phyloP scores from a whole-genome alignment of 2,888 invertebrate genomes.

The Drosophila meridionalis region DNA sequence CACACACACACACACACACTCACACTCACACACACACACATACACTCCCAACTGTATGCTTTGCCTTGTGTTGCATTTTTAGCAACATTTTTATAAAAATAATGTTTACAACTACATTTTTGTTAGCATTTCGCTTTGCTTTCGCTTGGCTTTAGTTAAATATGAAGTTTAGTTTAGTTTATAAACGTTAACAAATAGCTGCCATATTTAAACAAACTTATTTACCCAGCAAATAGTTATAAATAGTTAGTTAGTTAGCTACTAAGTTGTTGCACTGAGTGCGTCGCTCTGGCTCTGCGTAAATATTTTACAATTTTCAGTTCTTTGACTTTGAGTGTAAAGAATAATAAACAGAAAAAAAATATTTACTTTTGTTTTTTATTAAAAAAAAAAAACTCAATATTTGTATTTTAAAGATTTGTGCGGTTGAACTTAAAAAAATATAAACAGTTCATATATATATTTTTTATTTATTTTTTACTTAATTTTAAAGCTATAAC shows the following conservation, averaged over 20 bases:
- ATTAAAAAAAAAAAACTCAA: too few relatives aligned
- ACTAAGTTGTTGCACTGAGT: not conserved
- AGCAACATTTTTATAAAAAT: constrained; percentile 72
- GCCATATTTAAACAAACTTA: constrained; percentile 67
- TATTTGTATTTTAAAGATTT: too few relatives aligned
- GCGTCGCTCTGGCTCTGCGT: not conserved
- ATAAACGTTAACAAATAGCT: constrained; percentile 71
- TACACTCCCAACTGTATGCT: constrained; percentile 57
- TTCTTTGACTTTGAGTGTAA: constrained; percentile 37
- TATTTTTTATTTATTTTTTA: too few relatives aligned
- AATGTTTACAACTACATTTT: constrained; percentile 64
- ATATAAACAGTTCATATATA: too few relatives aligned
- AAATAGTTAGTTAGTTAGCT: constrained; percentile 44
- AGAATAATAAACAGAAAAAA: not conserved
- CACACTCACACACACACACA: constrained; percentile 9
- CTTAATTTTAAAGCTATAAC: too few relatives aligned
- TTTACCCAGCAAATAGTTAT: constrained; percentile 70
- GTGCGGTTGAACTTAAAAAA: too few relatives aligned
- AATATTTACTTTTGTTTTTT: too few relatives aligned
- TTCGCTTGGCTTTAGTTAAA: constrained; percentile 58
- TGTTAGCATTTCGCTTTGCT: constrained; percentile 38
- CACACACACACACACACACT: constrained; percentile 7
- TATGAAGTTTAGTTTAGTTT: constrained; percentile 67
- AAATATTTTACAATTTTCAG: constrained; percentile 45
- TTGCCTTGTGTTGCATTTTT: constrained; percentile 75